Base-by-base conservation (phyloP, 2,113 vertebrate species). In the Sphyrna mokarran region DNA sequence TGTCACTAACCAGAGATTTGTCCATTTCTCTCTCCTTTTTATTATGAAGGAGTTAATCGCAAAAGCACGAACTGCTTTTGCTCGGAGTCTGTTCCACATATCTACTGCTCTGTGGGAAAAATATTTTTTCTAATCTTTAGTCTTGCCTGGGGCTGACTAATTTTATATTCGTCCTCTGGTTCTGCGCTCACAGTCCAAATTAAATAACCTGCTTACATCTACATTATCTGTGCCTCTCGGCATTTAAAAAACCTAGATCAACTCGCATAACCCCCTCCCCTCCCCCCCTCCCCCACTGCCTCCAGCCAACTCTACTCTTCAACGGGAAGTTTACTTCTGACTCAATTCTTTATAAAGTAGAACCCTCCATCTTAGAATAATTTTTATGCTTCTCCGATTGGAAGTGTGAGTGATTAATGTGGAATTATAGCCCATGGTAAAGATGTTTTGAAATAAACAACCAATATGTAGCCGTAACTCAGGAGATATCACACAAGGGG, bases 121-220 rank as follows among this genome's bases (percentile, higher is more conserved):
- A 72, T 48, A 72, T 94, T 70, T 94, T 95, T 95, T 95, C 40
- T 91, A 91, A 93, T 93, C 69, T 95, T 48, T 76, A 48, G 68
- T 72, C 69, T 95, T 72, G 94, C 94, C 94, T 18, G 40, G 72
- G 94, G 94, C 94, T 70, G 43, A 33, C 69, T 95, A 95, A 95
- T 95, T 95, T 95, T 72, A 72, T 95, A 95, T 72, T 95, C 94
- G 94, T 95, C 94, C 94, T 95, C 69, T 95, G 72, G 94, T 72
- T 95, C 94, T 72, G 94, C 26, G 69, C 69, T 70, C 94, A 48
- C 69, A 95, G 94, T 72, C 94, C 94, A 72, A 93, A 95, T 95
- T 72, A 95, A 95, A 95, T 95, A 70, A 72, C 94, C 94, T 95
- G 94, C 94, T 95, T 72, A 54, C 94, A 76, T 95, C 94, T 95